A percentile compares a stretch with the other conserved stretches of the same genome.
These are phyloP conservation scores for Picathartes gymnocephalus DNA, from an alignment of 2,113 vertebrate genomes.

Conservation along the genomic window DNA sequence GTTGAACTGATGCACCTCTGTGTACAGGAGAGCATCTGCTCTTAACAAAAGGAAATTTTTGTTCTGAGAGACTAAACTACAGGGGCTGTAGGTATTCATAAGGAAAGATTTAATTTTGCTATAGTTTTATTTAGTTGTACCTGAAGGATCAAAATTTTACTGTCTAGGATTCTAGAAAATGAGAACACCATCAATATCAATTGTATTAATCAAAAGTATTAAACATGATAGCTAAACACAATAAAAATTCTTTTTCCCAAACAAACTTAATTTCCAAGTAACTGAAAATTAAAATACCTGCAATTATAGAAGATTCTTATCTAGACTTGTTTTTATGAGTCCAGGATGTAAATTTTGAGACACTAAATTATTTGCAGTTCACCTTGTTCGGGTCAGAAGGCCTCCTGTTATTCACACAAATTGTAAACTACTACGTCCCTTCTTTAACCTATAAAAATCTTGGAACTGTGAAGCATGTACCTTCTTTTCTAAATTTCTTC, in stretches of 20 bases:
- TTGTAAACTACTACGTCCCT: neutral
- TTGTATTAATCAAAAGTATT: neutral
- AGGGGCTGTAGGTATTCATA: neutral
- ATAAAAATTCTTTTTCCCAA: neutral
- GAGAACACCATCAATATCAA: neutral
- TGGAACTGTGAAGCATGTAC: rapidly evolving
- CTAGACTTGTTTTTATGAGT: neutral
- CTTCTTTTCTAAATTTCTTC: neutral
- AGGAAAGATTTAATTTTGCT: neutral
- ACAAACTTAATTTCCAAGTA: neutral
- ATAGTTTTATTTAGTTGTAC: neutral
- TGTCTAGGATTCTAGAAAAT: neutral
- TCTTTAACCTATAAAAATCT: neutral
- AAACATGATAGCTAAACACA: neutral
- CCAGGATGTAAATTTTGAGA: neutral
- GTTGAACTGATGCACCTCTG: neutral
- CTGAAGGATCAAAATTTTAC: neutral
- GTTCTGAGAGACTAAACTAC: neutral
- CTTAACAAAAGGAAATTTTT: neutral
- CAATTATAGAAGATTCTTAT: neutral
- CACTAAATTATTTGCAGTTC: neutral
- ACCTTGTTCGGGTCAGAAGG: neutral
- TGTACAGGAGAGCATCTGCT: neutral
- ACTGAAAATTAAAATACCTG: neutral
- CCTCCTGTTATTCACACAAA: neutral